Conservation (phyloP, 2,797 vertebrate genomes). For the Epinephelus malabaricus region DNA sequence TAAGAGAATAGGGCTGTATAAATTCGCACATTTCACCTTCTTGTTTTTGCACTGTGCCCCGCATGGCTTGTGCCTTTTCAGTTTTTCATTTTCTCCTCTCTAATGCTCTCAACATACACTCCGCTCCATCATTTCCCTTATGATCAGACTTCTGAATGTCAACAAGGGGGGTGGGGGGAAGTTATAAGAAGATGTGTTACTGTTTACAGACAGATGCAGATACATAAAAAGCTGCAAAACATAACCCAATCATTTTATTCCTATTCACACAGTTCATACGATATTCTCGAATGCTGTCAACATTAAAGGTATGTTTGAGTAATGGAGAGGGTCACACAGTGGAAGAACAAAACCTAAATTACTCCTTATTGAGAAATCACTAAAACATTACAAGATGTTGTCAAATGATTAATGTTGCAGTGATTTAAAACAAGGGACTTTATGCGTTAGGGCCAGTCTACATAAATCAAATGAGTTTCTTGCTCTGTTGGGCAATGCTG, state of each 20-base stretch:
- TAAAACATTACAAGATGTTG: neutral
- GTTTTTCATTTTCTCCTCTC: too few relatives aligned
- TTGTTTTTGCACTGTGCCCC: too few relatives aligned
- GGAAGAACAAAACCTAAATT: slow-evolving; percentile 16
- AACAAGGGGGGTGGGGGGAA: too few relatives aligned
- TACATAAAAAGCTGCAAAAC: neutral
- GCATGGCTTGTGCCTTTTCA: too few relatives aligned
- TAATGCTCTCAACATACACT: too few relatives aligned
- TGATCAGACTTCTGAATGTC: too few relatives aligned
- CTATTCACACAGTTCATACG: neutral
- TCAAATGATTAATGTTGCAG: slow-evolving; percentile 8
- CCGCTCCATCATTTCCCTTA: too few relatives aligned
- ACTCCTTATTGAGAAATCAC: neutral
- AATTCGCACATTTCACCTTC: too few relatives aligned
- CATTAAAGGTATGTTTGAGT: neutral
- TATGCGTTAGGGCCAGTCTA: neutral
- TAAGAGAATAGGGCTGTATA: too few relatives aligned
- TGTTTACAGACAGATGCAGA: neutral
- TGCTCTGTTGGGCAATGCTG: slow-evolving; percentile 10
- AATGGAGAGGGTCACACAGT: neutral
- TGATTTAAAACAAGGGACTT: neutral
- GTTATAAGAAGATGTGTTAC: neutral
- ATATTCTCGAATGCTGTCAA: neutral
- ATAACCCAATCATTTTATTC: too few relatives aligned
- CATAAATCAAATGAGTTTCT: slow-evolving; percentile 1